Base-by-base conservation (phyloP, 2,797 vertebrate genomes). In the Falco biarmicus region DNA sequence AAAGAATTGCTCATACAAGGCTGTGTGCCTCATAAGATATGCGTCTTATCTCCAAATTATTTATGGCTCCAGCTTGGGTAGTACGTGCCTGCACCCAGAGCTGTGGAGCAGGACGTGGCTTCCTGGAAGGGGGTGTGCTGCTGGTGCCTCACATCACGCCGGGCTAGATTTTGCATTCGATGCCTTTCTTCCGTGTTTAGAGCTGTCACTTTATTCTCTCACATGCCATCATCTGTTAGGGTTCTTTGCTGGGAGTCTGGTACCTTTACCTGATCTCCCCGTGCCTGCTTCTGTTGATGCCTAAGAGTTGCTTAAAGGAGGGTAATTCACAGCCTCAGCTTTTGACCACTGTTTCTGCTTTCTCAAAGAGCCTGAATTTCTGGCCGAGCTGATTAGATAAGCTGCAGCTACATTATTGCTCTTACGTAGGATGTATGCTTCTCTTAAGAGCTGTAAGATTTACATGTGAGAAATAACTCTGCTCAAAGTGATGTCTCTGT, bases 1-100 rank as follows among this genome's bases (percentile, higher is more conserved):
- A 89, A 93, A 95, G 89, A 84, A 94, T 94, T 95, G 93, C 93
- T 95, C 91, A 80, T 85, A 85, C 53, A 63, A 68, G 91, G 75
- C 93, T 87, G 75, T 53, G 82, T 70, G 65, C 90, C 92, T 96
- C 32, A 0, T 61, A 48, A 92, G 89, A 76, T 82, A 43, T 0
- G 25, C 1, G 0, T 77, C 66, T 93, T 93, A 92, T 47, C 88
- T 94, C 77, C 75, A 45, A 50, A 69, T 84, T 92, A 9, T 93
- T 90, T 66, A 31, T 73, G 90, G 47, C 86, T 70, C 75, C 6
- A 15, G 51, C 80, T 70, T 90, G 81, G 70, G 63, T n/a, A 19
- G 47, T 43, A 26, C 1, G 2, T 87, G 77, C 51, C 1, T 5
- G 51, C 63, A 17, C 25, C 66, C 39, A 2, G 32, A 31, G 74